These are phyloP conservation scores for Caenorhabditis plicata DNA, from an alignment of 2,888 invertebrate species.

Conservation along the genomic window DNA sequence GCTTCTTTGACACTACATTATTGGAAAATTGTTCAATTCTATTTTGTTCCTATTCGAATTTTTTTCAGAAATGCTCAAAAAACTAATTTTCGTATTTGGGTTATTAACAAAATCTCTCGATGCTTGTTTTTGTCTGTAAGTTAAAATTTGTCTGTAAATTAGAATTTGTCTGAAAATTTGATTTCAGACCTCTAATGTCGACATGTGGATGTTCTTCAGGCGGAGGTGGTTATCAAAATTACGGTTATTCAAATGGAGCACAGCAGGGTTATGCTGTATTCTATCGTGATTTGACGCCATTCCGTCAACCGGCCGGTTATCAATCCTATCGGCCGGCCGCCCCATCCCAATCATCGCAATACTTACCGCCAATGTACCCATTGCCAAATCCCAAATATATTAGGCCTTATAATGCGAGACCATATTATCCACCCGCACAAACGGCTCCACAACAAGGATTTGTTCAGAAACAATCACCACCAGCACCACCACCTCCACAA, in stretches of 20 bases:
- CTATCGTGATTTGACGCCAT: conserved; percentile 33
- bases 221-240: background rate
- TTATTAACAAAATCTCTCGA: too few species aligned
- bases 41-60: too few species aligned
- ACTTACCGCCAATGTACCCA: conserved; percentile 23
- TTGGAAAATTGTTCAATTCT: too few species aligned
- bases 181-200: too few species aligned
- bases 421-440: conserved; percentile 6
- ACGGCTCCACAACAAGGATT: conserved; percentile 3
- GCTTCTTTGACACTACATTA: too few species aligned
- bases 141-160: too few species aligned
- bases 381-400: conserved; percentile 23
- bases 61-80: too few species aligned
- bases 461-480: too few species aligned
- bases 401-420: conserved; percentile 16
- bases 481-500: conserved; percentile 4
- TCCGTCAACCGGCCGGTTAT: conserved; percentile 30
- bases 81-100: too few species aligned
- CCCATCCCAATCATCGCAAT: conserved; percentile 18
- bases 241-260: background rate
- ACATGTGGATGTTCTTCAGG: too few species aligned
- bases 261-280: conserved; percentile 23
- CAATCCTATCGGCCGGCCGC: conserved; percentile 15
- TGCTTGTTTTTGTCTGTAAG: too few species aligned
- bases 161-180: too few species aligned